Conservation (phyloP, 2,888 invertebrate species). For the Polymixis lichenea region DNA sequence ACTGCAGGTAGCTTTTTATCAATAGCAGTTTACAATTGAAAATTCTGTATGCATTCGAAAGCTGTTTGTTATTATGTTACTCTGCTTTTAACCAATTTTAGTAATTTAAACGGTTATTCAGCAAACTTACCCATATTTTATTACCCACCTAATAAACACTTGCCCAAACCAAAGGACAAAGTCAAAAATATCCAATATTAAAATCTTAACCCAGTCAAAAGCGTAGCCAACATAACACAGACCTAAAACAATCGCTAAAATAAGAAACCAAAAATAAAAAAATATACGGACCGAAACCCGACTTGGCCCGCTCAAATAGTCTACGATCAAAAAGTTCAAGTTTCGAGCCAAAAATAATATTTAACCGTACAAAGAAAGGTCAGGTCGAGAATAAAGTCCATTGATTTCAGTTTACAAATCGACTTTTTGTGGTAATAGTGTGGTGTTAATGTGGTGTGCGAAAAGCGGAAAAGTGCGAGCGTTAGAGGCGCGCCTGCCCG, state of each 20-base stretch:
- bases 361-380: constrained; percentile 33
- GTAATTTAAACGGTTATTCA: neutral
- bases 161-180: neutral
- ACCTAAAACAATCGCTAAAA: neutral
- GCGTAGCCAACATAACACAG: neutral
- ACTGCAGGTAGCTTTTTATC: neutral
- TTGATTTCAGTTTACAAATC: constrained; percentile 80
- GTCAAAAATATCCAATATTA: neutral
- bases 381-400: constrained; percentile 60
- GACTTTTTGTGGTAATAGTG: constrained; percentile 79
- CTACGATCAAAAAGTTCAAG: constrained; percentile 26
- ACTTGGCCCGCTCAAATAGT: constrained; percentile 9
- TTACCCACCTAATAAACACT: neutral
- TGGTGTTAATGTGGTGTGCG: constrained; percentile 77
- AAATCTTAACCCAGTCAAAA: neutral
- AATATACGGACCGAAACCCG: neutral
- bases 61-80: neutral
- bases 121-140: neutral
- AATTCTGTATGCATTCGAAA: neutral
- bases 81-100: neutral
- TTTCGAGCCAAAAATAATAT: constrained; percentile 35
- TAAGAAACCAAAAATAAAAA: neutral
- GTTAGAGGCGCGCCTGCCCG: constrained; percentile 71
- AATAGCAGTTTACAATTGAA: neutral
- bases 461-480: constrained; percentile 74